Base-by-base conservation (phyloP, 2,113 vertebrate species). In the Zootoca vivipara region DNA sequence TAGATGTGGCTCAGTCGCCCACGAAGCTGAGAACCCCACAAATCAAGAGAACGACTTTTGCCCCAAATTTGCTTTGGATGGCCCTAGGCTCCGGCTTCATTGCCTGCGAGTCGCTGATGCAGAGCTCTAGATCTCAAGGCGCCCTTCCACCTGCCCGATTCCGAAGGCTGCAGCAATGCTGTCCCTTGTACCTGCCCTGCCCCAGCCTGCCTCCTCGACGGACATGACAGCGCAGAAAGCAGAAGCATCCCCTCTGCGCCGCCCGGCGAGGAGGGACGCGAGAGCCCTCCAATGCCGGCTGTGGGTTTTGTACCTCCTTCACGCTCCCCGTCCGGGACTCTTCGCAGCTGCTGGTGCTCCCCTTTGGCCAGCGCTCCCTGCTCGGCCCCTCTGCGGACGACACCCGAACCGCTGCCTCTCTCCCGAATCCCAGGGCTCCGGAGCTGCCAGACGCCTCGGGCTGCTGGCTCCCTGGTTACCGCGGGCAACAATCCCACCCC, bases 391-490 rank as follows among this genome's bases (percentile, higher is more conserved):
- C 70, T 52, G 38, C 30, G 64, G 18, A 82, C 56, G 30, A 5
- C 56, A 10, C 40, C 28, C 26, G 35, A 12, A 35, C 80, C 35
- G 78, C 78, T 2, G 33, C n/a, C 58, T 52, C 74, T 26, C 58
- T 24, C 46, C n/a, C 3, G 30, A 33, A 8, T 30, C 42, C 3
- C 78, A 38, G 69, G 24, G 81, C 75, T 70, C 81, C 92, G 16
- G 79, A 33, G 89, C 80, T 82, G 91, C 85, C 12, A 88, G 91
- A 84, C 82, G 91, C 87, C 9, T 40, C 2, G 30, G 2, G 46
- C 46, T 52, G 46, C 86, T 26, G 89, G 93, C 90, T 93, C 92
- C 95, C 88, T 87, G 93, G 96, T 89, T 90, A 94, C 96, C 24
- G 85, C 90, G 75, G 6, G 78, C 93, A 75, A 85, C 90, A 87